phyloP scores from a whole-genome alignment of 2,113 vertebrate species.

The Aramus guarauna region DNA sequence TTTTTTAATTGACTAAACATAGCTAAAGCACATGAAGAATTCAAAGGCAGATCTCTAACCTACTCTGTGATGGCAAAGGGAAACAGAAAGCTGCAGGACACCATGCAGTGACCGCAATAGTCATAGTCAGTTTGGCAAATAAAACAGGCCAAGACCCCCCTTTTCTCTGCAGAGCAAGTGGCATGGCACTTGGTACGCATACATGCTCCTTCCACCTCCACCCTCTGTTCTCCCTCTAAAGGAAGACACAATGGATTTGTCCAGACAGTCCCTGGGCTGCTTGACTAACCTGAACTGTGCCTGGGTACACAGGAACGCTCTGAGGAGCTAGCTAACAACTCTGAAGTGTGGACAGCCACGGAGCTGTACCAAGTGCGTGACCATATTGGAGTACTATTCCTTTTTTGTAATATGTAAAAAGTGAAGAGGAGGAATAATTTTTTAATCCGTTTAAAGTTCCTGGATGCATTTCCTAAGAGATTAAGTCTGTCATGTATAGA shows the following conservation, averaged over 20 bases:
- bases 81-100: neutral
- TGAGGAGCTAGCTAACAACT: neutral
- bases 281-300: neutral
- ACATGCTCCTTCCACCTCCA: neutral
- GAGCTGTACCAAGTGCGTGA: neutral
- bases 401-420: neutral
- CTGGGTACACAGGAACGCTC: neutral
- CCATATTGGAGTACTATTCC: neutral
- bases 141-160: neutral
- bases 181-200: neutral
- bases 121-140: neutral
- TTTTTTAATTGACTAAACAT: neutral
- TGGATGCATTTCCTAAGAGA: neutral
- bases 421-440: neutral
- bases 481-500: neutral
- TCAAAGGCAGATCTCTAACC: neutral
- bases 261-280: neutral
- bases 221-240: neutral
- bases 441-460: neutral
- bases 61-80: neutral
- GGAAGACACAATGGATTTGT: neutral
- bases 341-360: neutral
- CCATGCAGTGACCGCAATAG: neutral
- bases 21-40: neutral
- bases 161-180: neutral